A percentile compares a stretch with the other conserved stretches of the same genome.
Conservation (phyloP, 2,797 vertebrate genomes). For the Helarctos malayanus region DNA sequence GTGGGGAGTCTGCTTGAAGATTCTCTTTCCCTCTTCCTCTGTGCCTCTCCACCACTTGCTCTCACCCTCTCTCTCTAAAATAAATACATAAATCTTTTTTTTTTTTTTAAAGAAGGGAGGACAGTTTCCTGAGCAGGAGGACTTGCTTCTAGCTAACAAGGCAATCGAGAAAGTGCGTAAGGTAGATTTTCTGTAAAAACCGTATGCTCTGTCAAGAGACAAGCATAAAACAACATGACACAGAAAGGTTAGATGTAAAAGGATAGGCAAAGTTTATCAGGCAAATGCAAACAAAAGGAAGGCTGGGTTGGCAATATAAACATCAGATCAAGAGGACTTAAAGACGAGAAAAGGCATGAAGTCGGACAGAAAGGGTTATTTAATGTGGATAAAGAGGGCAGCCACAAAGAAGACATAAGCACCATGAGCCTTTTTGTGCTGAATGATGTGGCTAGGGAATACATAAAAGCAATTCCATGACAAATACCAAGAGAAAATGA, state of each 20-base stretch:
- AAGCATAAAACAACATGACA: constrained; percentile 70
- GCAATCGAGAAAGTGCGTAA: neutral
- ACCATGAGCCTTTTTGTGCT: neutral
- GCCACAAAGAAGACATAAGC: neutral
- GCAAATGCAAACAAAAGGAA: constrained; percentile 66
- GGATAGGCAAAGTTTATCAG: constrained; percentile 66
- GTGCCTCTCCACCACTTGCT: neutral
- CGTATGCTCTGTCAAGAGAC: constrained; percentile 32
- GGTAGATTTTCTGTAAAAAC: neutral
- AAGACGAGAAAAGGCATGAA: neutral
- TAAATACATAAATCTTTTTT: neutral
- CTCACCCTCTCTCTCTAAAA: neutral
- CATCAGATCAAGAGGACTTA: constrained; percentile 41
- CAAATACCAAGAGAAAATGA: constrained; percentile 41
- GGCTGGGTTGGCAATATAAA: constrained; percentile 48
- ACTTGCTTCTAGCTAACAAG: neutral
- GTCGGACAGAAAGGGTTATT: constrained; percentile 37
- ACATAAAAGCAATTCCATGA: constrained; percentile 26
- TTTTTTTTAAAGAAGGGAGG: neutral
- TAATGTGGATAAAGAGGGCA: neutral
- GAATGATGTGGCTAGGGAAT: neutral
- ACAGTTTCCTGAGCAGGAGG: neutral
- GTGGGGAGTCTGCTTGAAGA: neutral
- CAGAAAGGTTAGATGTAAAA: constrained; percentile 71
- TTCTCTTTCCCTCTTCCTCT: neutral